These are phyloP conservation scores for Megaustenia siamemsis DNA, from an alignment of 2,888 invertebrate species.

Conservation along the genomic window DNA sequence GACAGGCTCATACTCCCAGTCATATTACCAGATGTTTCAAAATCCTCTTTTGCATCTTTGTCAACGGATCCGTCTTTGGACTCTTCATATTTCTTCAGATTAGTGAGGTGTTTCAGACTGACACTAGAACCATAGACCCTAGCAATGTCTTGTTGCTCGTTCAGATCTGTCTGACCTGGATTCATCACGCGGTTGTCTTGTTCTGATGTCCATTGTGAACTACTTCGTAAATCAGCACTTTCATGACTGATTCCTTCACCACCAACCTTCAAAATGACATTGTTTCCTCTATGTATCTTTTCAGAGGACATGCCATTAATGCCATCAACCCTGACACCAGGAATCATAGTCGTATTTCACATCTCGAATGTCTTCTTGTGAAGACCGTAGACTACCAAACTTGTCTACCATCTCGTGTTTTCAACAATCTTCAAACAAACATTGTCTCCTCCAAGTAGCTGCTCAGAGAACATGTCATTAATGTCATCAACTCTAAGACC, in stretches of 20 bases:
- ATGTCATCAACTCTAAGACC: not conserved
- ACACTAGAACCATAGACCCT: no score
- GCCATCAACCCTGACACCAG: not conserved
- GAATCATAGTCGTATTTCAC: not conserved
- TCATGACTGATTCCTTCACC: not conserved
- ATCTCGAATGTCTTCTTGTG: constrained; percentile 31
- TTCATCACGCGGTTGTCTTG: not conserved
- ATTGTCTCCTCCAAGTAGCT: not conserved
- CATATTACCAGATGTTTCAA: no score
- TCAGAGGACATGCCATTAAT: not conserved
- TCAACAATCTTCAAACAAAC: not conserved
- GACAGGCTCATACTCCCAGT: no score
- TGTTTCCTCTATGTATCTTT: not conserved
- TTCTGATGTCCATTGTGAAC: not conserved
- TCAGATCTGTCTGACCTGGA: not conserved
- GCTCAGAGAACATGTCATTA: not conserved
- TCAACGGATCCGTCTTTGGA: not conserved
- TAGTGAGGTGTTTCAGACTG: not conserved
- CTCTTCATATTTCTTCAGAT: not conserved
- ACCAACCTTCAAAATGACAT: not conserved
- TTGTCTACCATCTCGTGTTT: not conserved
- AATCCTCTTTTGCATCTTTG: not conserved
- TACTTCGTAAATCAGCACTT: not conserved
- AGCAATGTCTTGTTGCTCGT: not conserved
- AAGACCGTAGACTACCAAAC: not conserved